Evolutionary conservation across 2,888 invertebrate species (phyloP), one percentile per base, ranked within the genome.

Genomic region (Escarpia spicata): DNA sequence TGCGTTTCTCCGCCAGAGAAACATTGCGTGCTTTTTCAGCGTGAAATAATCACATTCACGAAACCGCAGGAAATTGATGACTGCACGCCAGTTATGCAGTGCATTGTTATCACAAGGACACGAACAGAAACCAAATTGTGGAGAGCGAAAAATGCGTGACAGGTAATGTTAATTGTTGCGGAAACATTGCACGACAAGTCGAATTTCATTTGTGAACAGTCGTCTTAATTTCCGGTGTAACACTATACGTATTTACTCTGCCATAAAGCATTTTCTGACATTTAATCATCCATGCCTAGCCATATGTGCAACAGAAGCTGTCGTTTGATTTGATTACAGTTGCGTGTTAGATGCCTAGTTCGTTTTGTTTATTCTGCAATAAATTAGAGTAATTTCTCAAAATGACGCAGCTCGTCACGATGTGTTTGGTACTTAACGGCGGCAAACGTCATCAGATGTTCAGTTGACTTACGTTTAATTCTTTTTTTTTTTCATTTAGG

Each of bases 161-260:
- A 1, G 75, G 26, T 75, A 19, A 75, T 75, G 75, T 75, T 75
- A 75, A 75, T 6, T 75, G 75, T 75, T 75, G 75, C n/a, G 75
- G n/a, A 75, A 75, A n/a, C n/a, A 75, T 75, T 3, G 75, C 75
- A 26, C 75, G 75, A 6, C 75, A 75, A 75, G 75, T 75, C 75
- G 75, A 75, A 26, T 75, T n/a, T 75, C 19, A 75, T 75, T 26
- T 75, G 26, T 75, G 75, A 26, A 75, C 75, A 26, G 75, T n/a
- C n/a, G 75, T 75, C 75, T 19, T 75, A 75, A 75, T 75, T 75
- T 75, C 75, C 75, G 75, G 75, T 75, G 75, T 75, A 75, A 75
- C 3, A 75, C n/a, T 3, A 75, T 26, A 75, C 19, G 26, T 26
- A 26, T 19, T 75, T 75, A 75, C 75, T 75, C 75, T 15, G 75